Evolutionary conservation across 2,797 vertebrate species (phyloP).

Genomic region (Coregonus sp.): DNA sequence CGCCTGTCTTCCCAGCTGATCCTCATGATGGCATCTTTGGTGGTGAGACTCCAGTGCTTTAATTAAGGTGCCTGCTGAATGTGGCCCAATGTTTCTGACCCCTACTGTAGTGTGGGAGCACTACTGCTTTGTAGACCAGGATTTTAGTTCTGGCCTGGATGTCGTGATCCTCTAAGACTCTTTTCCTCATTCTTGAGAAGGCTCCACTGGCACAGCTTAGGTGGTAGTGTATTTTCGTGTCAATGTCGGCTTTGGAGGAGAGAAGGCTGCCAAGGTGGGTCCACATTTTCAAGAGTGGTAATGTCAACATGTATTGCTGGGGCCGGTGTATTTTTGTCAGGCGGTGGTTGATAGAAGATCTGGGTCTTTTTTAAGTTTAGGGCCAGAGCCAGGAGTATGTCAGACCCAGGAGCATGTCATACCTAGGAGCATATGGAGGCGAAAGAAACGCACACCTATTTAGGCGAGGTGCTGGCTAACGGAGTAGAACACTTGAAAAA

Average conservation of each 20-base stretch:
- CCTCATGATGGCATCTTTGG: slow-evolving; percentile 19
- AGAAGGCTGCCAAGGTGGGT: slow-evolving; percentile 5
- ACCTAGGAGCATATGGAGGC: too few relatives aligned
- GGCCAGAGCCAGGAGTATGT: neutral
- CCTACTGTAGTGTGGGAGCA: slow-evolving; percentile 8
- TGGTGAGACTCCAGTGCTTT: neutral
- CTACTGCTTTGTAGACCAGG: slow-evolving; percentile 16
- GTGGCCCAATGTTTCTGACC: slow-evolving; percentile 7
- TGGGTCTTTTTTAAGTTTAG: neutral
- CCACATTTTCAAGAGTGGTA: slow-evolving; percentile 7
- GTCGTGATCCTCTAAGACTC: slow-evolving; percentile 5
- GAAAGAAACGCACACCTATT: too few relatives aligned
- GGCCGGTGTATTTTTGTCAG: neutral
- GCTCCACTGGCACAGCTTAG: slow-evolving; percentile 6
- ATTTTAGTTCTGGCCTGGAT: slow-evolving; percentile 17
- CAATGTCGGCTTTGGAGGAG: slow-evolving; percentile 4
- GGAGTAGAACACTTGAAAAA: too few relatives aligned
- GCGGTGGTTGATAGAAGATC: neutral
- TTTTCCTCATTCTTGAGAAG: neutral
- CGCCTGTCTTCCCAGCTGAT: slow-evolving; percentile 23
- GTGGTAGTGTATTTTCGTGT: neutral
- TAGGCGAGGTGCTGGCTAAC: too few relatives aligned
- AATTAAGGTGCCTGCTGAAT: slow-evolving; percentile 21
- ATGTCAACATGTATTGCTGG: neutral
- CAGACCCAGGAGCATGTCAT: too few relatives aligned